Evolutionary conservation across 2,113 vertebrate genomes (phyloP), one percentile per base, ranked within the genome.

Genomic region (Gnathonemus longibarbis): DNA sequence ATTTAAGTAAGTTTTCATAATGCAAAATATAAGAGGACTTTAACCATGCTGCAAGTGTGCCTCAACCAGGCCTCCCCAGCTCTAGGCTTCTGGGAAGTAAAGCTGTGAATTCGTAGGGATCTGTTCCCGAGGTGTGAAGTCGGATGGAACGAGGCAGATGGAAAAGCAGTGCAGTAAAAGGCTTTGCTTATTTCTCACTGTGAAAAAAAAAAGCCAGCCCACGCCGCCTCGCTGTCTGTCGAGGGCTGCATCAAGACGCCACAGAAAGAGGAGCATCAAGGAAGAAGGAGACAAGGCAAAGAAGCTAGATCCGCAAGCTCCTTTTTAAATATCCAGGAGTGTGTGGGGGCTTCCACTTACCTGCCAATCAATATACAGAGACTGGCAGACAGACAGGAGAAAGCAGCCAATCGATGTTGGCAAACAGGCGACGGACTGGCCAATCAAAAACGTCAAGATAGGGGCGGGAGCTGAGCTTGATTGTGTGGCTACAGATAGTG

Each of bases 181-280:
- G 45, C 27, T 53, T 84, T 84, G 83, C 45, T 84, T 48, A 46
- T 84, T 84, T 48, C 83, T 84, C 45, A 46, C 83, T 48, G 83
- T 11, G 42, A 48, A 84, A 84, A 84, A 84, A 48, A 84, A 48
- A n/a, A 50, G 46, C 0, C 45, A n/a, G 83, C 83, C 42, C 45
- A 84, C 83, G 45, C 42, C 45, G 42, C 83, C 83, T 84, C 83
- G 17, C 45, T 84, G 83, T 84, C 83, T 84, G 83, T 84, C 83
- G 45, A 84, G 45, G 83, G 45, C 42, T 42, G 39, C 45, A 24
- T 84, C 45, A 84, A 84, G 70, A 17, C 42, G n/a, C 39, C 45
- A n/a, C 42, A 1, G 9, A 48, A n/a, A 45, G 80, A 84, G 39
- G 7, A 24, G 80, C 80, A 15, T 84, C 83, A 48, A 48, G 19